These are phyloP conservation scores for Hippocampus zosterae DNA, from an alignment of 2,113 vertebrate genomes.

Conservation along the genomic window DNA sequence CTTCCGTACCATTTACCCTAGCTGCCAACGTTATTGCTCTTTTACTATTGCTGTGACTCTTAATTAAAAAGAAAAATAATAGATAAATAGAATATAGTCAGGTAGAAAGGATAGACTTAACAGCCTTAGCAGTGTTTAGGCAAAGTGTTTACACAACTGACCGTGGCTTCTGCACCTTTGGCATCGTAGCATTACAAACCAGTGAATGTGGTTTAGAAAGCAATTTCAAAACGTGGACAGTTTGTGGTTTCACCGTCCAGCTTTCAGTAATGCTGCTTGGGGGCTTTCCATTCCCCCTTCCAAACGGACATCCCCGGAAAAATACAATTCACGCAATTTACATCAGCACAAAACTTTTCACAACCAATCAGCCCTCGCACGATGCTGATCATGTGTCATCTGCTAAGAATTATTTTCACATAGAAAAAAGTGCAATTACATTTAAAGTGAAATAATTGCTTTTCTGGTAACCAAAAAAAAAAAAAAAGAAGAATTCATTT, in stretches of 20 bases:
- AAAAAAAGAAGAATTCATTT: not conserved
- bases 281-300: not conserved
- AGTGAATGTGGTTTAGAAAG: not conserved
- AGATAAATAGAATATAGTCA: not conserved
- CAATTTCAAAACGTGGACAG: not conserved
- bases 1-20: not conserved
- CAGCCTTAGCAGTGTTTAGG: not conserved
- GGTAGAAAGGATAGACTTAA: not conserved
- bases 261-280: not conserved
- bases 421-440: not conserved
- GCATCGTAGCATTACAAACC: not conserved
- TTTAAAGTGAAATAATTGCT: not conserved
- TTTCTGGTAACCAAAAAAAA: too few relatives aligned
- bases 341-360: not conserved
- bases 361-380: not conserved
- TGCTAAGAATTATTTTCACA: not conserved
- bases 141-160: not conserved
- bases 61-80: not conserved
- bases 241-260: not conserved
- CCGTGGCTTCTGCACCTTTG: not conserved
- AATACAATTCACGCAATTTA: not conserved
- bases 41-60: not conserved
- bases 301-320: not conserved
- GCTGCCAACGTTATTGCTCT: not conserved
- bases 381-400: not conserved